phyloP scores from a whole-genome alignment of 92 coral and sea anemone genomes.

The Heliopora coerulea region DNA sequence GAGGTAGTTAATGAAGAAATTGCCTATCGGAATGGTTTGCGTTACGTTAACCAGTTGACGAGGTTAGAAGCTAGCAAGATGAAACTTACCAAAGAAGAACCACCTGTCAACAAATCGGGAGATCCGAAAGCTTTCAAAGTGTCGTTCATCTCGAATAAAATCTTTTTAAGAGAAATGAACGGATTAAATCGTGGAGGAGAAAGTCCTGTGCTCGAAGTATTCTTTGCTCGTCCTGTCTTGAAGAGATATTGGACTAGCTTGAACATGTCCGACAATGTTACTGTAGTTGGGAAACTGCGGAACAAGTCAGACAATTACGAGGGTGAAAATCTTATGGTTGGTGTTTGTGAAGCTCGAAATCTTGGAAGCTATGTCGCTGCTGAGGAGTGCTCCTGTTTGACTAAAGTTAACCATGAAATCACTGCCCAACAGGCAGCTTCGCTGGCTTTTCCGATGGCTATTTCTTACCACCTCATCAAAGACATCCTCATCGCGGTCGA shows the following conservation, averaged over 20 bases:
- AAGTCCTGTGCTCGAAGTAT: background rate
- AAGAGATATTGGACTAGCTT: background rate
- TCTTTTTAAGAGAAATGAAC: conserved; percentile 34
- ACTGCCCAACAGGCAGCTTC: background rate
- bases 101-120: background rate
- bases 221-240: too few species aligned
- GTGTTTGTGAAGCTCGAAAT: background rate
- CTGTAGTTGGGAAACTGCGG: conserved; percentile 2
- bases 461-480: too few species aligned
- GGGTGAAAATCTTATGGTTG: background rate
- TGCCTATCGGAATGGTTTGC: too few species aligned
- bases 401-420: background rate
- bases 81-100: too few species aligned
- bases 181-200: conserved; percentile 1
- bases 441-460: too few species aligned
- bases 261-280: background rate
- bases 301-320: too few species aligned
- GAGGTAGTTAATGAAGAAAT: too few species aligned
- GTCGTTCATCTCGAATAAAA: conserved; percentile 16
- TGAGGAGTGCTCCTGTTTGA: background rate
- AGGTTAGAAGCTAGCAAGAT: too few species aligned
- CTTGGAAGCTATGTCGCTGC: background rate
- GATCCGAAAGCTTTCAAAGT: conserved; percentile 1
- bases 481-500: too few species aligned
- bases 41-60: too few species aligned